phyloP scores from a whole-genome alignment of 2,797 vertebrate species.

The Neomorphus geoffroyi region DNA sequence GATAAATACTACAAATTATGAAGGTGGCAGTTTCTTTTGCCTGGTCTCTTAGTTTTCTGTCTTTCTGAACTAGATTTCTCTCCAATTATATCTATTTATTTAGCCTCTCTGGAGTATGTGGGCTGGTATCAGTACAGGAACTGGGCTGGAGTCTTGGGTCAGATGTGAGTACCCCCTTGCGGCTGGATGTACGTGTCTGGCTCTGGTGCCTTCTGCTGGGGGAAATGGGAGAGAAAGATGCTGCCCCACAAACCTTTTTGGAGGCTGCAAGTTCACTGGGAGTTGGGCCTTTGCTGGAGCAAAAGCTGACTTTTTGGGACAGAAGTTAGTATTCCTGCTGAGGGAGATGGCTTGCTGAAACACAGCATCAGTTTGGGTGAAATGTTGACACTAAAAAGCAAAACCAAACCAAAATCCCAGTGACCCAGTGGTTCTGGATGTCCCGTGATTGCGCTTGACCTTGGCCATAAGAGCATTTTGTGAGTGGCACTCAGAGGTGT shows the following conservation, averaged over 20 bases:
- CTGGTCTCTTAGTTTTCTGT: background rate
- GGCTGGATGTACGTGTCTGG: accelerated
- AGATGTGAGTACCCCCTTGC: no score
- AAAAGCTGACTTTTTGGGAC: background rate
- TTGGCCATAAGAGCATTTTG: background rate
- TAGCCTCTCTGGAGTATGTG: background rate
- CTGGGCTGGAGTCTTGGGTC: background rate
- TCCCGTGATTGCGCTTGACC: background rate
- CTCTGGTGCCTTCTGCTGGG: background rate
- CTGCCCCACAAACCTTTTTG: background rate
- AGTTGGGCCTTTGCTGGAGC: background rate
- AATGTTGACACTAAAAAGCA: background rate
- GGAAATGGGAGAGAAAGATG: background rate
- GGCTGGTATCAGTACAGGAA: background rate
- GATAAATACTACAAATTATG: background rate
- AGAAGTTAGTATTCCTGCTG: background rate
- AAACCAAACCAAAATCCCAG: background rate
- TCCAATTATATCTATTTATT: background rate
- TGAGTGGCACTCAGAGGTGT: background rate
- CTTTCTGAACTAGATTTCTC: background rate
- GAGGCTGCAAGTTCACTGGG: background rate
- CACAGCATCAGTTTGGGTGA: background rate
- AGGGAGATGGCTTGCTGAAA: background rate
- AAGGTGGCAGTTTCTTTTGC: background rate
- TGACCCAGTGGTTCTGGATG: background rate